Conservation (phyloP, 2,888 invertebrate species). For the Leptothorax acervorum region DNA sequence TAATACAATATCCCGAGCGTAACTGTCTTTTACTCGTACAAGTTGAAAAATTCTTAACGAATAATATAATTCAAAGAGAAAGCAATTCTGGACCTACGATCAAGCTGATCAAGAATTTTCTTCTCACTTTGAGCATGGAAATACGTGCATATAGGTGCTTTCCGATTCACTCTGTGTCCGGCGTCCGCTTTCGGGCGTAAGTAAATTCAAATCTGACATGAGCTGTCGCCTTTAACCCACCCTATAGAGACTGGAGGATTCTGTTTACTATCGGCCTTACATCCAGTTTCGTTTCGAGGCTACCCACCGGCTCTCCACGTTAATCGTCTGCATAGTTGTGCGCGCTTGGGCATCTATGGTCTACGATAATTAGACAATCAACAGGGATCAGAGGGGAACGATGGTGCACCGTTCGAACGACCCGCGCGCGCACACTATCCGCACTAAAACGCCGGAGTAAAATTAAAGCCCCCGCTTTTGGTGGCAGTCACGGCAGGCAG, state of each 20-base stretch:
- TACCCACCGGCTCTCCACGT: conserved; percentile 10
- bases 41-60: background rate
- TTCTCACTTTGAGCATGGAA: background rate
- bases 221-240: conserved; percentile 13
- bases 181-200: background rate
- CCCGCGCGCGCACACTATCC: conserved; percentile 21
- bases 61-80: background rate
- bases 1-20: background rate
- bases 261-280: conserved; percentile 31
- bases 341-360: conserved; percentile 49
- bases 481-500: conserved; percentile 22
- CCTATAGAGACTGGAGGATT: conserved; percentile 3
- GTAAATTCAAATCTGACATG: conserved; percentile 19
- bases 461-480: conserved; percentile 60
- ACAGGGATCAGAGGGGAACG: conserved; percentile 66
- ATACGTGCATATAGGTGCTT: background rate
- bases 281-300: conserved; percentile 20
- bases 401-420: conserved; percentile 25
- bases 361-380: conserved; percentile 77
- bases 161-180: background rate
- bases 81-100: background rate
- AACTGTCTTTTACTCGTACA: background rate
- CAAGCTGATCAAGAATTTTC: background rate
- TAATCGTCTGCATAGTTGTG: conserved; percentile 40
- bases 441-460: conserved; percentile 67